Evolutionary conservation across 2,797 vertebrate genomes (phyloP), one percentile per base, ranked within the genome.

Genomic region (Sorex maritimensis): DNA sequence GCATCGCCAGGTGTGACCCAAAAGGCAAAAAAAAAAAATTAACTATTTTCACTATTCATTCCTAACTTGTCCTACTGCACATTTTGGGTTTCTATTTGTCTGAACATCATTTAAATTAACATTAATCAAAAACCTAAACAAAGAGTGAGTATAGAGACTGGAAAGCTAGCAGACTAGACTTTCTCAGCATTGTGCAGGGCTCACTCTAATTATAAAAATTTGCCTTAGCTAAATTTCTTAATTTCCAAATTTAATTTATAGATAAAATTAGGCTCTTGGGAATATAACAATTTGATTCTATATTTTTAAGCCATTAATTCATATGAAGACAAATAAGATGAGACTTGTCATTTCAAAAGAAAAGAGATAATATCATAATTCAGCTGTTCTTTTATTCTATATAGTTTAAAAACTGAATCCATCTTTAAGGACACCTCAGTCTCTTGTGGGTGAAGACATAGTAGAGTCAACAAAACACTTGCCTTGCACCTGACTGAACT

Each of bases 41-140:
- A 81, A 79, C 34, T 28, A 5, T 92, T 87, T 55, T 49, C 13
- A 58, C 84, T 85, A 72, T 8, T 1, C 26, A 69, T 11, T 55
- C 21, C n/a, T 83, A 68, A 10, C 13, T 77, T 67, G 14, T 61
- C 21, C 34, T 79, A 23, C 58, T 44, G 7, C 65, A 23, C 58
- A 44, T 65, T 90, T 80, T 79, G 77, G 13, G 63, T 85, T 94
- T 86, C 63, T 17, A 86, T 85, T 75, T 44, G 79, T 74, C 30
- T 49, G 61, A 55, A 95, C 41, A 46, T 15, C 30, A 58, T 19
- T 52, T 71, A 67, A 94, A 83, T 38, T 67, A 80, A n/a, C 23
- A 28, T 38, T n/a, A n/a, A 52, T 67, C 14, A 77, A 63, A 75
- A 24, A 24, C 19, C 38, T 72, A 6, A 77, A 38, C 46, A 11